A percentile compares a stretch with the other conserved stretches of the same genome.
These are phyloP conservation scores for Parus major DNA, from an alignment of 2,113 vertebrate genomes.

Conservation along the genomic window DNA sequence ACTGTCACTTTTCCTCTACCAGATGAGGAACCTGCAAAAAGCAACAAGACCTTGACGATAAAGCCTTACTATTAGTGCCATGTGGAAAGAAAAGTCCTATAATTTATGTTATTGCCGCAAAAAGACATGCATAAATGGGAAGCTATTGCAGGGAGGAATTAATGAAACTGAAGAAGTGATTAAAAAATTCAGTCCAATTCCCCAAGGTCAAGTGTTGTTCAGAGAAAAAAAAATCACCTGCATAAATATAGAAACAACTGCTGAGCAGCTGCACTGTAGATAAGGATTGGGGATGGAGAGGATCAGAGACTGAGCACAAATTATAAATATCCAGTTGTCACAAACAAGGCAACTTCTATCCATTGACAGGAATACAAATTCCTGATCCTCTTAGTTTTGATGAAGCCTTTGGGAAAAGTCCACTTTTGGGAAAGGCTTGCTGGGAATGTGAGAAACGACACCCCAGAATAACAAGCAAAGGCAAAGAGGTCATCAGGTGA, in stretches of 20 bases:
- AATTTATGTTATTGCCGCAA: not conserved
- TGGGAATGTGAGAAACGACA: not conserved
- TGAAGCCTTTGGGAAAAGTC: not conserved
- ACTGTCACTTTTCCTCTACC: not conserved
- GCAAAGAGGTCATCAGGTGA: not conserved
- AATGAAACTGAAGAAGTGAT: not conserved
- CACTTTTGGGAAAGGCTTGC: not conserved
- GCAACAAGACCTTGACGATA: not conserved
- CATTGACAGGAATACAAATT: not conserved
- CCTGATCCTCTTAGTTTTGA: not conserved
- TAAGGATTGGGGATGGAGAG: not conserved
- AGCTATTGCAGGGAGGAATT: not conserved
- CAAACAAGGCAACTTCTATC: not conserved
- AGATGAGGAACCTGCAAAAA: not conserved
- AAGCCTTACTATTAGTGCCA: not conserved
- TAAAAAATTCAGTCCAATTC: not conserved
- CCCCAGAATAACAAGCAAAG: fast-evolving
- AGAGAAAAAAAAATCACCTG: conserved; percentile 6
- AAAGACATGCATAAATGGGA: not conserved
- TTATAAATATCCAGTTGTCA: not conserved
- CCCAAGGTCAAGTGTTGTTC: conserved; percentile 17
- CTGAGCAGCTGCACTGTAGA: conserved; percentile 14
- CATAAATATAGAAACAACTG: conserved; percentile 27
- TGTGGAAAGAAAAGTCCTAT: not conserved
- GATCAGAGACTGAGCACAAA: not conserved